A percentile compares a stretch with the other conserved stretches of the same genome.
These are phyloP conservation scores for Hormiphora californensis DNA, from an alignment of 37 sponge, comb jelly and placozoan species.

Conservation along the genomic window DNA sequence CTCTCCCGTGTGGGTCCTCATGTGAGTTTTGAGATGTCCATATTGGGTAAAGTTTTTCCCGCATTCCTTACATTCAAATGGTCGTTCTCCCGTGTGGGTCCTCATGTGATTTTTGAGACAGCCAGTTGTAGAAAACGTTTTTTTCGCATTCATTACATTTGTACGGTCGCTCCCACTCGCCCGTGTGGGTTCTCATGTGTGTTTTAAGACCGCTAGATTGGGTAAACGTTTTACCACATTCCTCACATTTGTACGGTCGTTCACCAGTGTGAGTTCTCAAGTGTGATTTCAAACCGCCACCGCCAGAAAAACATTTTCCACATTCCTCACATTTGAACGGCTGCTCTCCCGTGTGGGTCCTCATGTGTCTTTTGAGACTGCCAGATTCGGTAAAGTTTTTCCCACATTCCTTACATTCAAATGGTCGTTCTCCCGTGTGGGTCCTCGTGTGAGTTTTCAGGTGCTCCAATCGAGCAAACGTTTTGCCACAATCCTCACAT, in stretches of 20 bases:
- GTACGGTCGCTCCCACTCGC: not conserved
- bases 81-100: not conserved
- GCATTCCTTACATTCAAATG: not conserved
- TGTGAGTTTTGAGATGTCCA: not conserved
- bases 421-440: too few species aligned
- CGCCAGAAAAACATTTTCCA: not conserved
- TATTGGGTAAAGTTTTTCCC: not conserved
- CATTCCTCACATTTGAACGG: not conserved
- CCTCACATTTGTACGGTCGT: conserved; percentile 1
- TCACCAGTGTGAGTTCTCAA: conserved; percentile 38
- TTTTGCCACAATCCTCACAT: too few species aligned
- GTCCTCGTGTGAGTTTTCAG: too few species aligned
- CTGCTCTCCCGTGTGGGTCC: not conserved
- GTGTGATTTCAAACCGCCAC: not conserved
- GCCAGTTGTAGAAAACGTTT: not conserved
- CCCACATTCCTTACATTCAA: too few species aligned
- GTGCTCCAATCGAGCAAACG: too few species aligned
- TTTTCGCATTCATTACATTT: too few species aligned
- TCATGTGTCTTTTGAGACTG: not conserved
- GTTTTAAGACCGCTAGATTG: not conserved
- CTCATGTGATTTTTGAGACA: not conserved
- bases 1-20: conserved; percentile 29
- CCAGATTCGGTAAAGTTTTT: not conserved
- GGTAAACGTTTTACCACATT: not conserved
- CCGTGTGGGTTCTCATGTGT: conserved; percentile 36